These are phyloP conservation scores for Serrognathus titanus DNA, from an alignment of 2,888 invertebrate species.

Conservation along the genomic window DNA sequence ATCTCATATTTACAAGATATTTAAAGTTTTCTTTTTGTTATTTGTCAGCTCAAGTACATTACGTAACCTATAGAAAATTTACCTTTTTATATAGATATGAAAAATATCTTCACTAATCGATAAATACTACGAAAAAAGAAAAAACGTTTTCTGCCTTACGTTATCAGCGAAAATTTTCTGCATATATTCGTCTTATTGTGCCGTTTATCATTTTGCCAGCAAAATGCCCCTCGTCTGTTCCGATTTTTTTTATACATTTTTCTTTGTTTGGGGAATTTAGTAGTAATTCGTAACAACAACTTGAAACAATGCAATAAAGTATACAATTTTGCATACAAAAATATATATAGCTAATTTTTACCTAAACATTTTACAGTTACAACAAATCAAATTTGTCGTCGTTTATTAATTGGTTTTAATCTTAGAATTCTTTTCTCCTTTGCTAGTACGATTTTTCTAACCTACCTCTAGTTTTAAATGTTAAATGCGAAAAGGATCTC, in stretches of 20 bases:
- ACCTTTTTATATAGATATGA: slow-evolving; percentile 7
- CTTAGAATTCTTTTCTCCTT: neutral
- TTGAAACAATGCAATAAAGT: slow-evolving; percentile 6
- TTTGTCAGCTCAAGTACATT: slow-evolving; percentile 10
- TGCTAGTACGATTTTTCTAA: neutral
- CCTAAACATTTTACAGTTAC: slow-evolving; percentile 10
- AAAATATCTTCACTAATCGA: slow-evolving; percentile 11
- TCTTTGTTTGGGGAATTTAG: neutral
- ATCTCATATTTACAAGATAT: slow-evolving; percentile 10
- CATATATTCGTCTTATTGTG: neutral
- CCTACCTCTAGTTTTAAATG: neutral
- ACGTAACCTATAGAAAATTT: slow-evolving; percentile 9
- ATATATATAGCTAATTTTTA: slow-evolving; percentile 14
- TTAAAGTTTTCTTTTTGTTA: slow-evolving; percentile 2
- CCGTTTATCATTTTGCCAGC: neutral
- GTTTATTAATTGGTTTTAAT: slow-evolving; percentile 2
- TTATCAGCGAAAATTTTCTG: slow-evolving; percentile 3
- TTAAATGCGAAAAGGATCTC: neutral
- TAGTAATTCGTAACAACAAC: neutral
- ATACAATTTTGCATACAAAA: slow-evolving; percentile 15
- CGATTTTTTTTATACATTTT: too few species aligned
- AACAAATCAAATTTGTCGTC: slow-evolving; percentile 4
- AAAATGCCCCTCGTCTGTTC: neutral
- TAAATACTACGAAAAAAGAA: slow-evolving; percentile 8
- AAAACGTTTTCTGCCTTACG: slow-evolving; percentile 9